Evolutionary conservation across 2,888 invertebrate species (phyloP), one percentile per base, ranked within the genome.

Genomic region (Melolontha melolontha): DNA sequence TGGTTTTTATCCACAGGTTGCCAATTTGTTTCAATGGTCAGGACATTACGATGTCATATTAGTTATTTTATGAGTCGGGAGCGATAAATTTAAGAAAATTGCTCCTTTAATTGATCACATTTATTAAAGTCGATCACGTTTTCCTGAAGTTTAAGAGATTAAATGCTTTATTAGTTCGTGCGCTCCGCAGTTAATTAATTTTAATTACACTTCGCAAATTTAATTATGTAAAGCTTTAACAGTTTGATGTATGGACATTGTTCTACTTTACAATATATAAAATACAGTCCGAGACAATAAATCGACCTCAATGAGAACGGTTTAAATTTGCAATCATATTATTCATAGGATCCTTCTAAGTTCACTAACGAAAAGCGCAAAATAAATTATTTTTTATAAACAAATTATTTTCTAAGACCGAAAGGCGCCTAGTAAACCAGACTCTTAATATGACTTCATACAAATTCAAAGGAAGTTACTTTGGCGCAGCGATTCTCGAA

Each of bases 1-100:
- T 68, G 65, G 49, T 65, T 59, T 68, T 65, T 59, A 34, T 55
- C 68, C 51, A 68, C 68, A 68, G 68, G 68, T 68, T 68, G 68
- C 65, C 65, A 34, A 68, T 68, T 52, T 40, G 63, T 66, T 59
- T 66, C 66, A 42, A 59, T 59, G 51, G 50, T 29, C 40, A 29
- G 42, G 41, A 64, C 42, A 16, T 42, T 54, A 42, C 27, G 42
- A 40, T 29, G 40, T 66, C 66, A 66, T 66, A 66, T 22, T 59
- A 39, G 49, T 27, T 66, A 41, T 41, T 59, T 66, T 66, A 59
- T 59, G 66, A 50, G 52, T 39, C 49, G 57, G 49, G 17, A 11
- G 34, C 54, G 29, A 44, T 44, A 44, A 44, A 27, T 51, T 51
- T 12, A 50, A 8, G 51, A 51, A 27, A 51, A 34, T 10, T 51